Evolutionary conservation across 2,797 vertebrate species (phyloP).

Genomic region (Rhinoraja longicauda): DNA sequence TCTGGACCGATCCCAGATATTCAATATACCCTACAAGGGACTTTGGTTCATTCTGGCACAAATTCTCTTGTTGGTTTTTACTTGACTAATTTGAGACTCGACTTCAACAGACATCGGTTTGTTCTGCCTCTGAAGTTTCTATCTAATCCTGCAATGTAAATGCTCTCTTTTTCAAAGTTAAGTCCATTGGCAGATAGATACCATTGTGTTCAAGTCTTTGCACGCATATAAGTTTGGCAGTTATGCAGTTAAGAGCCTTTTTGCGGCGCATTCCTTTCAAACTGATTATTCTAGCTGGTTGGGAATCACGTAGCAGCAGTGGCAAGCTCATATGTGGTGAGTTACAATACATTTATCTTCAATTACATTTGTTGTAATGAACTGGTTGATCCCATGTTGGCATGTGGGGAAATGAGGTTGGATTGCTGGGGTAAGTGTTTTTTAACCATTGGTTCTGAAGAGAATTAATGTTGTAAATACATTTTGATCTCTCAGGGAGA

Average conservation of each 20-base stretch:
- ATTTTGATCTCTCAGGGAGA: background rate
- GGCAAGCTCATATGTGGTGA: background rate
- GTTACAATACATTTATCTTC: background rate
- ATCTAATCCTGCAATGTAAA: background rate
- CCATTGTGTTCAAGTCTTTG: background rate
- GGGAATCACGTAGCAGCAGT: background rate
- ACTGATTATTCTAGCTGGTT: background rate
- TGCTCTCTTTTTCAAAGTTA: background rate
- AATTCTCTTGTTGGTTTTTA: background rate
- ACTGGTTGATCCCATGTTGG: background rate
- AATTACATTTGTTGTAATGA: background rate
- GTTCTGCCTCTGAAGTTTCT: background rate
- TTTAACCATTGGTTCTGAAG: background rate
- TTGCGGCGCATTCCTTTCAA: background rate
- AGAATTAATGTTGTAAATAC: background rate
- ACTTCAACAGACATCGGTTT: background rate
- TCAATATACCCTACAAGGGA: background rate
- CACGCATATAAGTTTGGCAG: background rate
- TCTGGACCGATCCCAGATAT: conserved; percentile 5
- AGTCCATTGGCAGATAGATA: background rate
- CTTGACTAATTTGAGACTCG: background rate
- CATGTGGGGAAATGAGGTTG: background rate
- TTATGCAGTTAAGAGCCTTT: background rate
- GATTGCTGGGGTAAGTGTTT: background rate
- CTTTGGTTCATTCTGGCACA: background rate